Evolutionary conservation across 2,888 invertebrate genomes (phyloP), one percentile per base, ranked within the genome.

Genomic region (Brenthis hecate): DNA sequence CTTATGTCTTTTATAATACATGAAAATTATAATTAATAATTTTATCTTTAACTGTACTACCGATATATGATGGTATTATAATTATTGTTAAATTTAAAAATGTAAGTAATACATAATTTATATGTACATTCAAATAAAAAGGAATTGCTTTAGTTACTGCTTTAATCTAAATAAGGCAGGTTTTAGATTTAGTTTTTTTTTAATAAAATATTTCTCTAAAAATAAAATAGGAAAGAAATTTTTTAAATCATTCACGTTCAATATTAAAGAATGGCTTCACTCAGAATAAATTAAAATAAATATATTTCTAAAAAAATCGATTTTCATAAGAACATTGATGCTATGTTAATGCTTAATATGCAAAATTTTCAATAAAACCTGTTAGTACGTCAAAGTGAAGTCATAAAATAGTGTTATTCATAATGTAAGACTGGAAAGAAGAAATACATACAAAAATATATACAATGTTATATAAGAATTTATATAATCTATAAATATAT

Each of bases 391-490:
- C 66, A 69, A 67, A 72, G 64, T 69, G 69, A 72, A 61, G 32
- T 56, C 66, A 36, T 2, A 16, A 50, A 56, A 64, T 61, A 60
- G 68, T 71, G 68, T 71, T 64, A 69, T 71, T 64, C 71, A 63
- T 51, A 58, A 65, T 66, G 43, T 66, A 58, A 43, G 8, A 43
- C 28, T 43, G 11, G 11, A 43, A 2, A 11, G 11, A 43, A 43
- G 11, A 43, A 43, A 43, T 43, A 43, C 11, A 8, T 11, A 43
- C 36, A 58, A 28, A 58, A 14, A 60, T 11, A 60, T 28, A 28
- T 28, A n/a, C 23, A 60, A 6, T 50, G 6, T 48, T 8, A 28
- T 14, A 28, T 13, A 60, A 28, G 13, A n/a, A 28, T 11, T 11
- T 50, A 32, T 28, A 50, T n/a, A 60, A 50, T 1, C 3, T 11